These are phyloP conservation scores for honey bee (Apis mellifera) DNA, from an alignment of 1,140 invertebrate genomes.

Conservation along the genomic window DNA sequence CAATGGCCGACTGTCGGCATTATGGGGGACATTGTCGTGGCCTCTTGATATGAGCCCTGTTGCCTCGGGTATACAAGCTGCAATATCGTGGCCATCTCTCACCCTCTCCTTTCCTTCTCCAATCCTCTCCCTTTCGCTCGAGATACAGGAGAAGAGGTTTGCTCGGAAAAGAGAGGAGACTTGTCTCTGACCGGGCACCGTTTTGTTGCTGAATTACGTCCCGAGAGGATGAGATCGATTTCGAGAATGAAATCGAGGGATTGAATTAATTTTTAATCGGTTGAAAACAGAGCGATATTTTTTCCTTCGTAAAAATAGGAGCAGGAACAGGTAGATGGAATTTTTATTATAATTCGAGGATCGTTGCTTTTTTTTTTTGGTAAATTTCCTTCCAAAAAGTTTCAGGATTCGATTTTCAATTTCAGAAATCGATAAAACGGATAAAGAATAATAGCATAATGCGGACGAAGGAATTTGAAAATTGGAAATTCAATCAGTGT, in stretches of 20 bases:
- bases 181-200: background rate
- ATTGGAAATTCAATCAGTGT: background rate
- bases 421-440: too few relatives aligned
- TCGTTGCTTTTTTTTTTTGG: too few relatives aligned
- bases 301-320: too few relatives aligned
- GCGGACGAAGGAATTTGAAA: too few relatives aligned
- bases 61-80: slow-evolving; percentile 70
- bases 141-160: background rate
- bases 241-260: background rate
- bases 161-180: background rate
- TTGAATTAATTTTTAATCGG: background rate
- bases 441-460: too few relatives aligned
- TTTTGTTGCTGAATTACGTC: background rate
- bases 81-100: slow-evolving; percentile 62
- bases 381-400: too few relatives aligned
- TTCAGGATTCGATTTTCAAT: too few relatives aligned
- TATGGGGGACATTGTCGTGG: slow-evolving; percentile 68
- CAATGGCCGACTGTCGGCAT: slow-evolving; percentile 69
- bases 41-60: slow-evolving; percentile 65
- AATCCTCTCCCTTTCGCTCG: background rate
- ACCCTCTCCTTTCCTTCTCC: background rate
- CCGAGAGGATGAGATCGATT: too few relatives aligned
- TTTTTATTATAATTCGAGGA: too few relatives aligned
- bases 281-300: too few relatives aligned
- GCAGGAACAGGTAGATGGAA: too few relatives aligned